Evolutionary conservation across 2,113 vertebrate species (phyloP).

Genomic region (Cariama cristata): DNA sequence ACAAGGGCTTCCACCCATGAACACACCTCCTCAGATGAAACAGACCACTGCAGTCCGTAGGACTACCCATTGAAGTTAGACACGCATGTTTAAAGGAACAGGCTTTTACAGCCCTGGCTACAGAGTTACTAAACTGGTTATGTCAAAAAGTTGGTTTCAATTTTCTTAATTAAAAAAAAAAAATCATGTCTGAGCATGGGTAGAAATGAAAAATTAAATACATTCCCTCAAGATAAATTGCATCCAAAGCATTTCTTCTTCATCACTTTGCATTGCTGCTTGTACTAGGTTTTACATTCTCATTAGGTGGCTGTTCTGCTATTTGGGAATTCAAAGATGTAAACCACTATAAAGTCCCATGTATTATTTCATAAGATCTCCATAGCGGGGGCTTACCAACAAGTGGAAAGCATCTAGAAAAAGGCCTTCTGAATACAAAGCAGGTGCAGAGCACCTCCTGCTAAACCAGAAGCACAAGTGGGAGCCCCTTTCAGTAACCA

Average conservation of each 20-base stretch:
- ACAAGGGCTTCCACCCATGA: neutral
- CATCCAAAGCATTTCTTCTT: neutral
- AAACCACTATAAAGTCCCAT: neutral
- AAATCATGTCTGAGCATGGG: neutral
- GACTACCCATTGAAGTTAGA: neutral
- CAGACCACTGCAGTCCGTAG: neutral
- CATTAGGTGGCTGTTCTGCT: neutral
- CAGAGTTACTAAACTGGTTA: neutral
- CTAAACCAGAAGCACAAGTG: rapidly evolving
- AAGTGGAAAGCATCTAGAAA: neutral
- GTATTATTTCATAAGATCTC: neutral
- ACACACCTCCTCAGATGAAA: neutral
- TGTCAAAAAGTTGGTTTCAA: neutral
- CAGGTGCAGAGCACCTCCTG: neutral
- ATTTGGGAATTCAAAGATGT: neutral
- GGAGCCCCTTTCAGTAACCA: rapidly evolving
- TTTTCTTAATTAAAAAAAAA: neutral
- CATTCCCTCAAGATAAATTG: neutral
- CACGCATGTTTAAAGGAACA: neutral
- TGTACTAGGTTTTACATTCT: neutral
- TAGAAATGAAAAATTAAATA: neutral
- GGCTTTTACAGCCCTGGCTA: neutral
- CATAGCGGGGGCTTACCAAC: too few relatives aligned
- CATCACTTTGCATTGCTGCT: neutral
- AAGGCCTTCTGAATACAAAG: neutral